phyloP scores from a whole-genome alignment of 2,113 vertebrate genomes.

The Hippolais icterina region DNA sequence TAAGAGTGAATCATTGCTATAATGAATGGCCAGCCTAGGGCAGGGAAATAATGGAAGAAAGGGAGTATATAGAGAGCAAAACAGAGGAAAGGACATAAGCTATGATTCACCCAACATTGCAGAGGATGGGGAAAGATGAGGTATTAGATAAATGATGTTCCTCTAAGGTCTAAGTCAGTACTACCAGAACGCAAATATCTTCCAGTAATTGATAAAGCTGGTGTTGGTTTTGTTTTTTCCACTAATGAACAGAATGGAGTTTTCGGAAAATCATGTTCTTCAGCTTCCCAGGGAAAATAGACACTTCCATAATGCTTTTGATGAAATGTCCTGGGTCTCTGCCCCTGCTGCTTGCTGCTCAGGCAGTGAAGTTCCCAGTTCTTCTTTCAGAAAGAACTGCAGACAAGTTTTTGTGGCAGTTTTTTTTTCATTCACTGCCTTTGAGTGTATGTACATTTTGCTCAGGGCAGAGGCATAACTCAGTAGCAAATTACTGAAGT shows the following conservation, averaged over 20 bases:
- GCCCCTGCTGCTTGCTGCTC: background rate
- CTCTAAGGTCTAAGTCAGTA: background rate
- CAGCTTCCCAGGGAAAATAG: background rate
- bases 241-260: background rate
- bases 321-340: background rate
- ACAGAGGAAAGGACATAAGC: background rate
- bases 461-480: background rate
- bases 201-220: background rate
- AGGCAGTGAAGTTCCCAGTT: background rate
- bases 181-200: background rate
- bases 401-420: background rate
- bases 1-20: background rate
- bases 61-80: background rate
- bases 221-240: background rate
- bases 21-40: background rate
- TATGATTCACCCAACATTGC: background rate
- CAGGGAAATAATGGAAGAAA: background rate
- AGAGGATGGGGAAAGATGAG: background rate
- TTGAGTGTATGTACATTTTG: background rate
- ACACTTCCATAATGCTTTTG: background rate
- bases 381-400: background rate
- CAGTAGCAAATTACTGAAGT: background rate
- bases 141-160: background rate
- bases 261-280: background rate
- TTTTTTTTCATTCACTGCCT: slow-evolving; percentile 1